Conservation (phyloP, 2,888 invertebrate species). For the Pasiphila rectangulata region DNA sequence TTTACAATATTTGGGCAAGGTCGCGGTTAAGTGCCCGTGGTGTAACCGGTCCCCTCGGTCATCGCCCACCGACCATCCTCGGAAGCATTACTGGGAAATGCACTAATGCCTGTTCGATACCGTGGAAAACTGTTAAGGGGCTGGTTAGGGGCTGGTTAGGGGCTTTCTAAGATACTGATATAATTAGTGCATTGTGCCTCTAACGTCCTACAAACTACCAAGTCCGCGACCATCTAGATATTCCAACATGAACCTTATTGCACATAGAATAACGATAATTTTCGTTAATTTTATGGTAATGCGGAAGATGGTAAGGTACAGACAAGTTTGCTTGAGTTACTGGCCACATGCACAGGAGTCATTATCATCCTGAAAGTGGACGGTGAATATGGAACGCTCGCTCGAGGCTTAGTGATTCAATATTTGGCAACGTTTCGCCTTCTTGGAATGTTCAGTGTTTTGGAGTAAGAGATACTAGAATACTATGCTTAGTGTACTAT, state of each 20-base stretch:
- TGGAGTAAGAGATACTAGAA: not conserved
- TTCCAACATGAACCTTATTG: constrained; percentile 36
- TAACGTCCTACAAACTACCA: constrained; percentile 54
- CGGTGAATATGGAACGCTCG: constrained; percentile 54
- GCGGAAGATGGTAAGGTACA: constrained; percentile 41
- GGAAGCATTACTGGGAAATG: constrained; percentile 77
- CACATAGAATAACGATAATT: constrained; percentile 16
- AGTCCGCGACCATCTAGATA: not conserved
- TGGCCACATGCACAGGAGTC: constrained; percentile 63
- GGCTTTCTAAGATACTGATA: constrained; percentile 79
- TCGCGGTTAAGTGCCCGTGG: too few species aligned
- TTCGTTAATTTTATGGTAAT: constrained; percentile 3
- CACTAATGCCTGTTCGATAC: constrained; percentile 76
- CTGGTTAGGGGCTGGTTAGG: constrained; percentile 78
- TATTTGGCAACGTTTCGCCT: constrained; percentile 46
- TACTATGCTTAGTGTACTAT: too few species aligned
- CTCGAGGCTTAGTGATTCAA: constrained; percentile 59
- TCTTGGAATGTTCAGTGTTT: constrained; percentile 26
- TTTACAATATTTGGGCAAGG: too few species aligned
- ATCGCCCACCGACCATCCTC: constrained; percentile 73
- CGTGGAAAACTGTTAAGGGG: constrained; percentile 80
- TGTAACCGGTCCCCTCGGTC: constrained; percentile 59
- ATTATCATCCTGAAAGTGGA: constrained; percentile 65
- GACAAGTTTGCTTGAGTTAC: constrained; percentile 67
- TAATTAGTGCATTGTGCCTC: constrained; percentile 77